These are phyloP conservation scores for Laspeyria flexula DNA, from an alignment of 2,888 invertebrate genomes.

Conservation along the genomic window DNA sequence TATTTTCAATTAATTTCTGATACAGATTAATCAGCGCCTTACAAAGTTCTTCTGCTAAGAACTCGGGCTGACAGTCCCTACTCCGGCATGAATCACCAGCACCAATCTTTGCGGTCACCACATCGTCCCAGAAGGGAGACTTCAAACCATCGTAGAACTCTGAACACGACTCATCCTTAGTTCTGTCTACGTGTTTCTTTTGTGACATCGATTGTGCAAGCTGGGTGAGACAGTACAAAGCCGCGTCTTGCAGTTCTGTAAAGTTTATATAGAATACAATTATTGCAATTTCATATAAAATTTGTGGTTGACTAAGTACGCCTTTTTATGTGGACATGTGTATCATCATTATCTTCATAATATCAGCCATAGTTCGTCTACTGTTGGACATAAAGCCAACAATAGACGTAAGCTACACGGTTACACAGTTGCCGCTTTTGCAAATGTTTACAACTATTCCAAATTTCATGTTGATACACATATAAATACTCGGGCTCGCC, in stretches of 20 bases:
- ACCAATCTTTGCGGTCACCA: conserved; percentile 33
- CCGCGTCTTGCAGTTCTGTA: conserved; percentile 71
- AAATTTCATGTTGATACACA: too few species aligned
- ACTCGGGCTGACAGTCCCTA: conserved; percentile 71
- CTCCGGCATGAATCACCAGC: conserved; percentile 52
- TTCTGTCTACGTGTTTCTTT: conserved; percentile 57
- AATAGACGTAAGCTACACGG: too few species aligned
- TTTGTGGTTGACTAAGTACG: too few species aligned
- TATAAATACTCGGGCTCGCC: too few species aligned
- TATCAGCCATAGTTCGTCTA: too few species aligned
- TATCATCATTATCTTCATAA: too few species aligned
- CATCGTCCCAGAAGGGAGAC: conserved; percentile 46
- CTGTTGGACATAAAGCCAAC: too few species aligned
- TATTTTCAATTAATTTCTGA: conserved; percentile 56
- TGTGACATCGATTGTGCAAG: conserved; percentile 59
- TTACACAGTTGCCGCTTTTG: too few species aligned
- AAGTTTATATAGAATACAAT: conserved; percentile 18
- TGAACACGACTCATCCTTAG: conserved; percentile 52
- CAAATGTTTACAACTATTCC: too few species aligned
- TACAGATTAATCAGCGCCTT: conserved; percentile 64
- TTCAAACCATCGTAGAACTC: conserved; percentile 66
- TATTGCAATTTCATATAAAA: too few species aligned
- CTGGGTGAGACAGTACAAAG: conserved; percentile 65
- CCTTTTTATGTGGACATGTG: too few species aligned
- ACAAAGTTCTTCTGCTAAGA: conserved; percentile 68